Evolutionary conservation across 2,888 invertebrate species (phyloP), one percentile per base, ranked within the genome.

Genomic region (Heteropelma amictum): DNA sequence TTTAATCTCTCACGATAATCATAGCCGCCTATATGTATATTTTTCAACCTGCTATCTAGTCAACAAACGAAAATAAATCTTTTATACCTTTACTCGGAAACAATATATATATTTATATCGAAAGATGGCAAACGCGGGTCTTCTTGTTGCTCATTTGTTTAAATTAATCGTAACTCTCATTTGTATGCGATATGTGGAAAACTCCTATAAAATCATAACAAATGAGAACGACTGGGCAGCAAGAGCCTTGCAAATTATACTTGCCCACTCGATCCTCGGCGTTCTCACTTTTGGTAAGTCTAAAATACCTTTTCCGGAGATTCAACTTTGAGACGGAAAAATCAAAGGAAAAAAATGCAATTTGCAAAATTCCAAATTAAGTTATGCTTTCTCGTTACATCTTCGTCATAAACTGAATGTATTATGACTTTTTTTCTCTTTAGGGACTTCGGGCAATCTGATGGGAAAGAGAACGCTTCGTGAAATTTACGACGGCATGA

Each of bases 241-340:
- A 35, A 79, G 87, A 75, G 88, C 87, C 60, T 84, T 85, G 73
- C 86, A 87, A 80, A 84, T 88, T 63, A 79, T 87, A 49, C 79
- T 88, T 49, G 72, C 84, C 7, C 88, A 88, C 74, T 88, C 88
- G 12, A 64, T 87, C 72, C 65, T 88, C 12, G 88, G 88, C 35
- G 81, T 87, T 28, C 69, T 88, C 64, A 83, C 88, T 81, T 88
- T 83, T 69, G 88, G 88, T 88, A 83, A 85, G 81, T 19, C n/a
- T n/a, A n/a, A n/a, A n/a, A n/a, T n/a, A n/a, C n/a, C 4, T 2
- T 10, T 4, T 12, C 6, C 1, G 35, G 17, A 17, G 12, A 35
- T n/a, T n/a, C n/a, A n/a, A n/a, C n/a, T 35, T 35, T 35, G n/a
- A 35, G 10, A 1, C 35, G n/a, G 3, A 10, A 4, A 33, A 33